Evolutionary conservation across 1,140 invertebrate genomes (phyloP).

Genomic region (Scaptomyza pallida): DNA sequence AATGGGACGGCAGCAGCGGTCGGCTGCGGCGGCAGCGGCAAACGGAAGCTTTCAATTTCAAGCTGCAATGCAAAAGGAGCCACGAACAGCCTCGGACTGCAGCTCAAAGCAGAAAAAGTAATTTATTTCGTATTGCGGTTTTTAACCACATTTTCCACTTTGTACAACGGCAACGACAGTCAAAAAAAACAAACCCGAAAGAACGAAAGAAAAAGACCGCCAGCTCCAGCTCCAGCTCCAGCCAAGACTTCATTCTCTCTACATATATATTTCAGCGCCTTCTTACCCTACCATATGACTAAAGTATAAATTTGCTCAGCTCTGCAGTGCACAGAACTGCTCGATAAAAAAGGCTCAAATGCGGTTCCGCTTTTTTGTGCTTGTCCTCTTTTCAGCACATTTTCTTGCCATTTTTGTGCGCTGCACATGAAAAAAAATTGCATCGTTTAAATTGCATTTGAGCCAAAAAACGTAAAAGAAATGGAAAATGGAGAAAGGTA

Average conservation of each 20-base stretch:
- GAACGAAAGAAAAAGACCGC: slow-evolving; percentile 44
- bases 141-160: slow-evolving; percentile 83
- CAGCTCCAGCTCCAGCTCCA: slow-evolving; percentile 43
- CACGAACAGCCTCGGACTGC: slow-evolving; percentile 52
- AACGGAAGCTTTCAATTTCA: slow-evolving; percentile 81
- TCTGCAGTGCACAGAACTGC: slow-evolving; percentile 58
- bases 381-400: slow-evolving; percentile 49
- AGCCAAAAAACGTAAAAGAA: slow-evolving; percentile 23
- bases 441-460: slow-evolving; percentile 57
- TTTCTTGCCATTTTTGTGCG: slow-evolving; percentile 30
- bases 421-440: slow-evolving; percentile 23
- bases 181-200: slow-evolving; percentile 37
- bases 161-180: slow-evolving; percentile 79
- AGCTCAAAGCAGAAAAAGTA: slow-evolving; percentile 81
- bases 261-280: neutral
- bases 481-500: slow-evolving; percentile 21
- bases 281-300: slow-evolving; percentile 20
- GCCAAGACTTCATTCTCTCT: slow-evolving; percentile 40
- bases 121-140: slow-evolving; percentile 83
- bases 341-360: slow-evolving; percentile 81
- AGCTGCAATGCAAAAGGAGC: slow-evolving; percentile 69
- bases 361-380: slow-evolving; percentile 70
- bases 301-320: slow-evolving; percentile 45
- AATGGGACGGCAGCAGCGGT: slow-evolving; percentile 34
- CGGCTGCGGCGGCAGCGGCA: too few relatives aligned